phyloP scores from a whole-genome alignment of 2,888 invertebrate genomes.

The Acheta domesticus region DNA sequence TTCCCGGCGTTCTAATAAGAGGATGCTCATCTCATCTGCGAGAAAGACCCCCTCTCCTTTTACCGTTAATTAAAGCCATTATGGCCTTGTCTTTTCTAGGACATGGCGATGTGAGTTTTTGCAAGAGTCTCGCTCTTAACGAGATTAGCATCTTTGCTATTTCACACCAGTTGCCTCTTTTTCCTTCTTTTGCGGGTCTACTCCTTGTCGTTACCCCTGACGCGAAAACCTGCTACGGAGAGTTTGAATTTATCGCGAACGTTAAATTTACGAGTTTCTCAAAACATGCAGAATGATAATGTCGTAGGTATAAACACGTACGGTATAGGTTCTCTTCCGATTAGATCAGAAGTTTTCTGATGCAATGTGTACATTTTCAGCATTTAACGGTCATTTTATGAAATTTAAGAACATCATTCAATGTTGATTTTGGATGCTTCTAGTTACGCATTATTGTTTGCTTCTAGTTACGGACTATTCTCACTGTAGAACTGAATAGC shows the following conservation, averaged over 20 bases:
- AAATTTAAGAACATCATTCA: too few species aligned
- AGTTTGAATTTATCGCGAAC: not conserved
- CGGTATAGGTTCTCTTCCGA: too few species aligned
- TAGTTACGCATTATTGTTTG: too few species aligned
- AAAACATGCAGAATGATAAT: too few species aligned
- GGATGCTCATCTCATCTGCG: not conserved
- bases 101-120: slow-evolving; percentile 5
- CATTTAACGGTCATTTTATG: too few species aligned
- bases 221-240: not conserved
- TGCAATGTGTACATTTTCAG: too few species aligned
- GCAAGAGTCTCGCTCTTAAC: not conserved
- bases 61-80: slow-evolving; percentile 8
- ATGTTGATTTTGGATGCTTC: too few species aligned
- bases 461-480: too few species aligned
- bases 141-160: slow-evolving; percentile 6
- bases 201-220: not conserved
- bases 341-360: too few species aligned
- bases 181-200: not conserved
- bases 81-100: not conserved
- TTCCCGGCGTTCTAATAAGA: not conserved
- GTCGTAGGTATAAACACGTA: too few species aligned
- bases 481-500: too few species aligned
- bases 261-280: not conserved
- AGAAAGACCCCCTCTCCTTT: not conserved
- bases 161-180: not conserved